A percentile compares a stretch with the other conserved stretches of the same genome.
Conservation (phyloP, 2,113 vertebrate genomes). For the Vidua chalybeata region DNA sequence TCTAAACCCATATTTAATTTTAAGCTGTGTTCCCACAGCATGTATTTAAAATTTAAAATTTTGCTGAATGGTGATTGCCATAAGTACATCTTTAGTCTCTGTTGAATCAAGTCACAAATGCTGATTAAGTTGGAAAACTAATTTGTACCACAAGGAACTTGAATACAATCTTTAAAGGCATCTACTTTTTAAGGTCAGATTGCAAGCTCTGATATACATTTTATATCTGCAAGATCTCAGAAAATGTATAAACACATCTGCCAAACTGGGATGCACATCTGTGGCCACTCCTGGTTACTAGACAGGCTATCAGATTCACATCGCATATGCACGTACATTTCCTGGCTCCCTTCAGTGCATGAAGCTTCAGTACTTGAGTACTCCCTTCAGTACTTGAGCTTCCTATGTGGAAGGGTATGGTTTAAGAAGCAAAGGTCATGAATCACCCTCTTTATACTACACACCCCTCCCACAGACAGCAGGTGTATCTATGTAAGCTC, state of each 20-base stretch:
- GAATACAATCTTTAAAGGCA: neutral
- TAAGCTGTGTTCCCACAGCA: neutral
- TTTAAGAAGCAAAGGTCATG: slow-evolving; percentile 15
- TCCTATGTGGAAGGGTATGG: slow-evolving; percentile 3
- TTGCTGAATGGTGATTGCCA: neutral
- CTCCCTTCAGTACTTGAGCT: slow-evolving; percentile 55
- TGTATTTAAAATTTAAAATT: neutral
- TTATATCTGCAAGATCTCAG: neutral
- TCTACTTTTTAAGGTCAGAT: slow-evolving; percentile 25
- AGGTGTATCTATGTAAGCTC: neutral
- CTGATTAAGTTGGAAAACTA: slow-evolving; percentile 4
- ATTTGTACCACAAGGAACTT: neutral
- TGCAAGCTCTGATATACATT: neutral
- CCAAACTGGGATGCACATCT: neutral
- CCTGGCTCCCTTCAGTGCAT: neutral
- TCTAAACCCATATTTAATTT: neutral
- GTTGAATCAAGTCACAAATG: neutral
- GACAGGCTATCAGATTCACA: neutral
- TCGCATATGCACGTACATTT: neutral
- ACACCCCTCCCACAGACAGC: neutral
- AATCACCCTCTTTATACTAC: neutral
- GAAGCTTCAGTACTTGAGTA: too few relatives aligned
- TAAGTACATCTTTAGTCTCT: neutral
- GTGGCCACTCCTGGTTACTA: neutral
- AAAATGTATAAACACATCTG: neutral